phyloP scores from a whole-genome alignment of 2,113 vertebrate species.

The Picathartes gymnocephalus region DNA sequence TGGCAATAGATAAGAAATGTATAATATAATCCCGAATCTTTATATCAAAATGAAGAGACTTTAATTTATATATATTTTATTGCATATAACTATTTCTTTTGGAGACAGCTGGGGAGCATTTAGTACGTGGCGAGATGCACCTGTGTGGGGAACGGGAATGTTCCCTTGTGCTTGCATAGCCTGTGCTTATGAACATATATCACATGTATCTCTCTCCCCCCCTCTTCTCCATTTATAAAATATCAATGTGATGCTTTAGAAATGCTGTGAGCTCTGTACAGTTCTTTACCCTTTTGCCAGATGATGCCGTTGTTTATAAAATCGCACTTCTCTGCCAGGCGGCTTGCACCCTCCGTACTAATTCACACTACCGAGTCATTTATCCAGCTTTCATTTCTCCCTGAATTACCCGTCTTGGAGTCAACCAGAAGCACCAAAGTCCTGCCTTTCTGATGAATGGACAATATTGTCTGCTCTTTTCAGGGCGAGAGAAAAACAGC shows the following conservation, averaged over 20 bases:
- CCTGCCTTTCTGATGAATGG: constrained; percentile 41
- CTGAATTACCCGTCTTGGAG: constrained; percentile 7
- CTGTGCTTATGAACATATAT: background rate
- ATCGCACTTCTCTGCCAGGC: background rate
- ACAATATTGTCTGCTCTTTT: background rate
- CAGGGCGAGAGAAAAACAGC: background rate
- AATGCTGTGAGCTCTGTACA: background rate
- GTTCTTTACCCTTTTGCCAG: constrained; percentile 11
- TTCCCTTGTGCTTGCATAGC: background rate
- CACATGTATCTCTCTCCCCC: background rate
- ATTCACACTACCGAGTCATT: background rate
- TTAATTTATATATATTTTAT: background rate
- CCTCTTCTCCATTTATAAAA: background rate
- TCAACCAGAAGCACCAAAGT: constrained; percentile 32
- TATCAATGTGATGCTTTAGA: background rate
- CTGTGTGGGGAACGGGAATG: background rate
- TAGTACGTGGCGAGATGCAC: background rate
- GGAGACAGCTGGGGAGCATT: background rate
- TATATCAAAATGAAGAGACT: background rate
- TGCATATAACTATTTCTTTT: background rate
- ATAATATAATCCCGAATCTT: background rate
- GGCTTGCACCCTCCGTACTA: background rate
- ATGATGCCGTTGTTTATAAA: constrained; percentile 19
- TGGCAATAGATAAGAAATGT: background rate
- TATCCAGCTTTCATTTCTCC: background rate